Percentiles rank a stretch among this genome's conserved stretches.
Conservation (phyloP, 2,888 invertebrate species). For the Pollenia angustigena region DNA sequence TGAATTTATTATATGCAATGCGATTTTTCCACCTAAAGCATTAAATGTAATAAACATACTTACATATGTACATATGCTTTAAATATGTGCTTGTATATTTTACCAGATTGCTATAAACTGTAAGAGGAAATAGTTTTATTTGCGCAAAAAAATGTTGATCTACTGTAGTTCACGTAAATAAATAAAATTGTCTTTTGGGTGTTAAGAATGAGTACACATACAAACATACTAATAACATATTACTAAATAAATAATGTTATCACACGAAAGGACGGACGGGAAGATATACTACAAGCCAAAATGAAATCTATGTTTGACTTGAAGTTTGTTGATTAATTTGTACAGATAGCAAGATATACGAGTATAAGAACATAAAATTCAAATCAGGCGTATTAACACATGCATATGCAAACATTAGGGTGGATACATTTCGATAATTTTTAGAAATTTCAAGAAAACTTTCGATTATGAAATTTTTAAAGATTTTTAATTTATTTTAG, state of each 20-base stretch:
- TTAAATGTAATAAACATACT: too few species aligned
- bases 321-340: conserved; percentile 69
- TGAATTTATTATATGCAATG: background rate
- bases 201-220: conserved; percentile 57
- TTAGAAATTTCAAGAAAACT: too few species aligned
- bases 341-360: conserved; percentile 64
- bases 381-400: conserved; percentile 33
- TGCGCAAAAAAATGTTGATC: too few species aligned
- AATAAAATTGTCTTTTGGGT: conserved; percentile 71
- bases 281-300: conserved; percentile 68
- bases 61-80: background rate
- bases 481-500: too few species aligned
- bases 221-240: too few species aligned
- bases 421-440: background rate
- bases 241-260: conserved; percentile 70
- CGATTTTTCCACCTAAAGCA: too few species aligned
- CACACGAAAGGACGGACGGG: conserved; percentile 62
- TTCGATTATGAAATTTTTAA: too few species aligned
- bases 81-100: background rate
- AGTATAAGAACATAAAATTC: conserved; percentile 26
- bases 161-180: conserved; percentile 32
- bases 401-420: background rate
- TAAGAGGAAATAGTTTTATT: conserved; percentile 22
- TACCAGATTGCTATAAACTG: background rate
- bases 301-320: conserved; percentile 68